Evolutionary conservation across 2,797 vertebrate species (phyloP).

Genomic region (Galagoides demidoff): DNA sequence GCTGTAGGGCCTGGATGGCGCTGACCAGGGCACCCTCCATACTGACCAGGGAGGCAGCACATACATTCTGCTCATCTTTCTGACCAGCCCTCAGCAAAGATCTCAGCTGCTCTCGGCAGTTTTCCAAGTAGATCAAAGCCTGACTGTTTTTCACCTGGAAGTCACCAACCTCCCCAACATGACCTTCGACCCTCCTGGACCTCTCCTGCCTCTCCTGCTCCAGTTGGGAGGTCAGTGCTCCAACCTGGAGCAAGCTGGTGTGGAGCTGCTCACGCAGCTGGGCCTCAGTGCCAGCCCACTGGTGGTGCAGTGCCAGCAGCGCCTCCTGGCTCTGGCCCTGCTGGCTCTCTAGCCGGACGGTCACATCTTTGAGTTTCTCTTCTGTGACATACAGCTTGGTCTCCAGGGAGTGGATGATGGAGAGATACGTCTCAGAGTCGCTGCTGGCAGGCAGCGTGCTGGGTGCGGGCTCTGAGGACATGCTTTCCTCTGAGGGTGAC

Average conservation of each 20-base stretch:
- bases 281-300: slow-evolving; percentile 89
- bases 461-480: slow-evolving; percentile 87
- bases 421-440: slow-evolving; percentile 94
- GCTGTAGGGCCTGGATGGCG: slow-evolving; percentile 78
- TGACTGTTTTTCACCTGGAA: slow-evolving; percentile 89
- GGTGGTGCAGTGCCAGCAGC: slow-evolving; percentile 84
- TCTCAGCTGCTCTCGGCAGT: slow-evolving; percentile 90
- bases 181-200: slow-evolving; percentile 85
- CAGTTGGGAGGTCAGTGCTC: slow-evolving; percentile 89
- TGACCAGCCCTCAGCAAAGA: slow-evolving; percentile 86
- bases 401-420: slow-evolving; percentile 95
- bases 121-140: slow-evolving; percentile 92
- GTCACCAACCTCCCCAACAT: slow-evolving; percentile 83
- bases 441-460: slow-evolving; percentile 83
- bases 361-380: slow-evolving; percentile 94
- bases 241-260: slow-evolving; percentile 88
- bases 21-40: slow-evolving; percentile 81
- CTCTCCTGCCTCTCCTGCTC: slow-evolving; percentile 89
- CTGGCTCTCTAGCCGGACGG: slow-evolving; percentile 91
- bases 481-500: slow-evolving; percentile 87
- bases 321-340: slow-evolving; percentile 88
- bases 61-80: slow-evolving; percentile 79
- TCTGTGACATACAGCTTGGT: slow-evolving; percentile 95
- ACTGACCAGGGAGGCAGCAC: slow-evolving; percentile 75
- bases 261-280: slow-evolving; percentile 88